These are phyloP conservation scores for Virgularia gustaviana DNA, from an alignment of 92 coral and sea anemone genomes.

Conservation along the genomic window DNA sequence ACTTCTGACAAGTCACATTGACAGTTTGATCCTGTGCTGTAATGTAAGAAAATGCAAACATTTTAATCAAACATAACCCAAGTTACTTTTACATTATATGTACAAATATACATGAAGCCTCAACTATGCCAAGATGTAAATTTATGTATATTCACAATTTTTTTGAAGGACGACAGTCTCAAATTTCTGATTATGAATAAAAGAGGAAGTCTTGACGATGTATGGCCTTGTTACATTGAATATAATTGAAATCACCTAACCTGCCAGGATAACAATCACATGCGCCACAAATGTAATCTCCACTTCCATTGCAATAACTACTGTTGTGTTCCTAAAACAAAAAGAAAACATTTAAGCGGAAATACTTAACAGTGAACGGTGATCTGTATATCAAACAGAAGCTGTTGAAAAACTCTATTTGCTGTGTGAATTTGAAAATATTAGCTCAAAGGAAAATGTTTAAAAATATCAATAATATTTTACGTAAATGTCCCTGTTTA, in stretches of 20 bases:
- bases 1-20: constrained; percentile 1
- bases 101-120: neutral
- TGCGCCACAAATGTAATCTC: neutral
- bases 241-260: neutral
- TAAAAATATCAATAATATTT: too few relatives aligned
- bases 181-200: too few relatives aligned
- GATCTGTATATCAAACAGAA: too few relatives aligned
- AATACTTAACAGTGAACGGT: too few relatives aligned
- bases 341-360: neutral
- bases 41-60: too few relatives aligned
- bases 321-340: neutral
- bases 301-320: neutral
- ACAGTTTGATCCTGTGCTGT: constrained; percentile 8
- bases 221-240: neutral
- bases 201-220: neutral
- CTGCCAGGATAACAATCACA: constrained; percentile 10
- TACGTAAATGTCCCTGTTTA: too few relatives aligned
- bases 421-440: too few relatives aligned
- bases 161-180: too few relatives aligned
- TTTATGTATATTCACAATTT: too few relatives aligned
- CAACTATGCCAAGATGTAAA: too few relatives aligned
- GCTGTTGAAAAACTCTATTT: too few relatives aligned
- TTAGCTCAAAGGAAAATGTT: too few relatives aligned
- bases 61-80: neutral
- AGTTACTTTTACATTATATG: neutral